A percentile compares a stretch with the other conserved stretches of the same genome.
phyloP scores from a whole-genome alignment of 2,113 vertebrate genomes.

The Epinephelus lanceolatus region DNA sequence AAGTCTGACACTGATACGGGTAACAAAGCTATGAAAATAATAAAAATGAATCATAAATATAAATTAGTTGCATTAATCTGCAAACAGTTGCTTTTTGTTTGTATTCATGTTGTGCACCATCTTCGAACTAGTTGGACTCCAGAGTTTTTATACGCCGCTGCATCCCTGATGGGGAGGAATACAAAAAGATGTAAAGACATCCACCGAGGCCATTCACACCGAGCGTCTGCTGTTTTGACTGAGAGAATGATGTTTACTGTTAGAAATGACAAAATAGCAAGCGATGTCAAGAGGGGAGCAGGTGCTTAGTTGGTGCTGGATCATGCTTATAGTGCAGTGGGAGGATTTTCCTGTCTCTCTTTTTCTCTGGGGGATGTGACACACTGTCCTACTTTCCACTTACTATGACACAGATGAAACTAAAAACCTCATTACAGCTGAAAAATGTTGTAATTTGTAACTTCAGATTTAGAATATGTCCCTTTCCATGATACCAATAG shows the following conservation, averaged over 20 bases:
- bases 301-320: slow-evolving; percentile 39
- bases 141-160: neutral
- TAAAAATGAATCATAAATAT: slow-evolving; percentile 30
- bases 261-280: slow-evolving; percentile 31
- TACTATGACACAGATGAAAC: slow-evolving; percentile 62
- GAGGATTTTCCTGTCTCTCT: slow-evolving; percentile 52
- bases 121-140: slow-evolving; percentile 5
- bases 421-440: slow-evolving; percentile 60
- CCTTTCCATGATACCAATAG: slow-evolving; percentile 47
- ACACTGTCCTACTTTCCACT: slow-evolving; percentile 75
- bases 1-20: slow-evolving; percentile 37
- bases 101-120: neutral
- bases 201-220: neutral
- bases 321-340: slow-evolving; percentile 37
- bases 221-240: slow-evolving; percentile 22
- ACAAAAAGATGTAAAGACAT: slow-evolving; percentile 7
- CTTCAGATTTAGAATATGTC: slow-evolving; percentile 65
- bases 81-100: slow-evolving; percentile 8
- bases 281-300: slow-evolving; percentile 35
- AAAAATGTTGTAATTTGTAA: slow-evolving; percentile 61
- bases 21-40: slow-evolving; percentile 46
- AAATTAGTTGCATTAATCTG: slow-evolving; percentile 28
- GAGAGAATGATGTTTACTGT: slow-evolving; percentile 27
- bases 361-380: slow-evolving; percentile 60
- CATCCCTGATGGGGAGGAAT: neutral